Conservation (phyloP, 2,888 invertebrate species). For the Augiades crinisus region DNA sequence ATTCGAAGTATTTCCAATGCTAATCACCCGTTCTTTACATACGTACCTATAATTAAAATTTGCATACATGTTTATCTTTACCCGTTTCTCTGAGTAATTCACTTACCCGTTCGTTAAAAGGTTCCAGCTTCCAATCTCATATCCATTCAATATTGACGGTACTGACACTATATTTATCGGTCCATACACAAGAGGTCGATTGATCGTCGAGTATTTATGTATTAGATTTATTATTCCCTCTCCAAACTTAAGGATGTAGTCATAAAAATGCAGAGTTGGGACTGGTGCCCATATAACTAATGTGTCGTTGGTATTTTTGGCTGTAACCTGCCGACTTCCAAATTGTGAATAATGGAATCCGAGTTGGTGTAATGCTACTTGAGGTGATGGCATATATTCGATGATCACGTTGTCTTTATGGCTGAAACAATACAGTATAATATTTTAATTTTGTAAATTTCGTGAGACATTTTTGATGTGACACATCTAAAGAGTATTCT, state of each 20-base stretch:
- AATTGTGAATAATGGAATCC: conserved; percentile 66
- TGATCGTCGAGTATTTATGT: conserved; percentile 51
- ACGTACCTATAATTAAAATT: too few relatives aligned
- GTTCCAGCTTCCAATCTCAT: conserved; percentile 69
- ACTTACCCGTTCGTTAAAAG: conserved; percentile 67
- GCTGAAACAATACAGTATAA: conserved; percentile 41
- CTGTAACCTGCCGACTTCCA: conserved; percentile 38
- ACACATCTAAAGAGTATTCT: too few relatives aligned
- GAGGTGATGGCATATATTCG: conserved; percentile 64
- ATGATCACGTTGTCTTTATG: conserved; percentile 44
- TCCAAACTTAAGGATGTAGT: conserved; percentile 57
- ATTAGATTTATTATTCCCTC: conserved; percentile 56
- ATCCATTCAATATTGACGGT: conserved; percentile 54
- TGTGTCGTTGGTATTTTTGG: conserved; percentile 50
- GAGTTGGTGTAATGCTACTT: conserved; percentile 62
- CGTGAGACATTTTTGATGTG: too few relatives aligned
- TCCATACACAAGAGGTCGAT: conserved; percentile 53
- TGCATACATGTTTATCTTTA: too few relatives aligned
- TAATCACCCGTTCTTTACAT: too few relatives aligned
- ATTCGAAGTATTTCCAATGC: too few relatives aligned
- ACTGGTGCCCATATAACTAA: conserved; percentile 61
- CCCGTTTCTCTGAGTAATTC: background rate
- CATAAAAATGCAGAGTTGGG: conserved; percentile 46
- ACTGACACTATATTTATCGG: conserved; percentile 67
- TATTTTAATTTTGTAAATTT: background rate